Conservation (phyloP, 2,113 vertebrate genomes). For the Myotis lucifugus region DNA sequence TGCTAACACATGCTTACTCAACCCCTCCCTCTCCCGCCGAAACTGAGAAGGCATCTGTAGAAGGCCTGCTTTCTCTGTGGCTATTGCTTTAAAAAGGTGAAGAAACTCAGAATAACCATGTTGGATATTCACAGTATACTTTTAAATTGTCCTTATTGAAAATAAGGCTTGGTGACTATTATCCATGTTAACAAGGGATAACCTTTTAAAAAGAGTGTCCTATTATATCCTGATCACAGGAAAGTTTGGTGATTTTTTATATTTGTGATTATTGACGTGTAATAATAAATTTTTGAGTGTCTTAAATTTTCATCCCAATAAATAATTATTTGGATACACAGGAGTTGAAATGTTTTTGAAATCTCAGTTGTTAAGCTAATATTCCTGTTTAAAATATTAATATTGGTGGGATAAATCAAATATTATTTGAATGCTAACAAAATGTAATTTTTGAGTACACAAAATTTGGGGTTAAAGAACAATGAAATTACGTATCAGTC, state of each 20-base stretch:
- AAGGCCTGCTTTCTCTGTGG: background rate
- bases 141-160: background rate
- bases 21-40: background rate
- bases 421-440: conserved; percentile 1
- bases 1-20: background rate
- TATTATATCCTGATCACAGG: background rate
- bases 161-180: background rate
- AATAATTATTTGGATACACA: background rate
- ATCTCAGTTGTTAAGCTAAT: background rate
- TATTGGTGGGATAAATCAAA: background rate
- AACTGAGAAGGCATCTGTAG: background rate
- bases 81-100: background rate
- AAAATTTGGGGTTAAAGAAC: background rate
- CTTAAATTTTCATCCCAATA: conserved; percentile 1
- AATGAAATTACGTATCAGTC: background rate
- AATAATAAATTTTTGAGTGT: background rate
- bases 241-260: background rate
- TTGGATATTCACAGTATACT: background rate
- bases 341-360: background rate
- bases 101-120: background rate
- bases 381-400: background rate
- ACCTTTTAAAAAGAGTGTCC: background rate
- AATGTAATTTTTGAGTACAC: background rate
- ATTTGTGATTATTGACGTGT: background rate
- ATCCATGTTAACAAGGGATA: background rate